These are phyloP conservation scores for Maniola hyperantus DNA, from an alignment of 2,888 invertebrate species.

Conservation along the genomic window DNA sequence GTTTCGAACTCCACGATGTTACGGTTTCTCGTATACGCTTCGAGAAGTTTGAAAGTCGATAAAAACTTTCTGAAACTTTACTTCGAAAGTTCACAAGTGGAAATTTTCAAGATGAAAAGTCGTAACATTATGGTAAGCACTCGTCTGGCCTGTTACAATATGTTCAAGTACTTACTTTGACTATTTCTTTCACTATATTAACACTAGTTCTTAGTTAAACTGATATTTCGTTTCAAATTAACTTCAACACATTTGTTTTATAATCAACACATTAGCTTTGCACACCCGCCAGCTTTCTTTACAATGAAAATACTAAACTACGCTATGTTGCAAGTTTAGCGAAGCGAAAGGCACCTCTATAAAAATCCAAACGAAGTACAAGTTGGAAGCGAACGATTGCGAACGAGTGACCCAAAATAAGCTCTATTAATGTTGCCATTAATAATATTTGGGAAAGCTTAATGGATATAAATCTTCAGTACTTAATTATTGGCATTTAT, in stretches of 20 bases:
- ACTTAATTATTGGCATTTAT: background rate
- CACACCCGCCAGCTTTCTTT: conserved; percentile 83
- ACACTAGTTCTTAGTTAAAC: conserved; percentile 56
- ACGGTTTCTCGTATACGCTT: conserved; percentile 55
- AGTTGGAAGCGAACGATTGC: conserved; percentile 64
- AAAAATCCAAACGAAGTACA: conserved; percentile 77
- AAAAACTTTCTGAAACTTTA: conserved; percentile 76
- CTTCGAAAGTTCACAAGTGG: conserved; percentile 79
- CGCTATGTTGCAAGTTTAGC: conserved; percentile 78
- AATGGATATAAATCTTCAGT: conserved; percentile 14
- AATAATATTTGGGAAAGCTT: conserved; percentile 65
- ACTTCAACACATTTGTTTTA: conserved; percentile 57
- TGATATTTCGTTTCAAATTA: conserved; percentile 55
- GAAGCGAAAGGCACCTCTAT: conserved; percentile 82
- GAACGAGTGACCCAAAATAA: conserved; percentile 83
- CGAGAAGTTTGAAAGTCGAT: conserved; percentile 65
- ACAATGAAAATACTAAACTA: conserved; percentile 79
- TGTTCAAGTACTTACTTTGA: conserved; percentile 71
- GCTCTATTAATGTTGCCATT: conserved; percentile 76
- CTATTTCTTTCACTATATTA: conserved; percentile 75
- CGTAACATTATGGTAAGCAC: conserved; percentile 71
- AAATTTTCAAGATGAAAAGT: conserved; percentile 83
- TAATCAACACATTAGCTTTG: conserved; percentile 68
- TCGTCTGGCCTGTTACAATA: conserved; percentile 56
- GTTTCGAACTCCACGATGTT: conserved; percentile 56